Evolutionary conservation across 2,113 vertebrate species (phyloP).

Genomic region (Edolisoma coerulescens): DNA sequence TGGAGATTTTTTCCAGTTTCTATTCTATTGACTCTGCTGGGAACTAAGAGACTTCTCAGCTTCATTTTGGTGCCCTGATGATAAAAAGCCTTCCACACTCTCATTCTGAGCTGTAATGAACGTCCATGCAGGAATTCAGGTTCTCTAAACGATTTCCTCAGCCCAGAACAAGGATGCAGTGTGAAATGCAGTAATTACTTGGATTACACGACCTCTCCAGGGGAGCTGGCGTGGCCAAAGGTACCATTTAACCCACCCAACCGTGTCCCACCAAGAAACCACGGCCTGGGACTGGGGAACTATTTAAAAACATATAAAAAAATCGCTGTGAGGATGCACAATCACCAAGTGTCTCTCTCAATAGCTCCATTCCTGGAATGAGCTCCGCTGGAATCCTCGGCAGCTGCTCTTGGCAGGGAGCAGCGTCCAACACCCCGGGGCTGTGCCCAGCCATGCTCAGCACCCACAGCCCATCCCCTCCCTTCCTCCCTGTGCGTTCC

Average conservation of each 20-base stretch:
- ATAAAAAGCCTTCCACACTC: neutral
- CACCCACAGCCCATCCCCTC: neutral
- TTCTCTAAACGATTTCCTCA: neutral
- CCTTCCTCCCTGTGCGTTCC: neutral
- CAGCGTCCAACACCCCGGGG: neutral
- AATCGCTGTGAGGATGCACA: neutral
- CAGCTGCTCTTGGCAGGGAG: neutral
- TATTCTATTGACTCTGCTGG: neutral
- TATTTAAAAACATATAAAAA: neutral
- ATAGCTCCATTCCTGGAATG: neutral
- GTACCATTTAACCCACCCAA: neutral
- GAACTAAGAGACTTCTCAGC: neutral
- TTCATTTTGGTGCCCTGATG: neutral
- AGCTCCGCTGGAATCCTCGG: neutral
- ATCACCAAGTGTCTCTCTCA: neutral
- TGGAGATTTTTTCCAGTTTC: neutral
- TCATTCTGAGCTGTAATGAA: neutral
- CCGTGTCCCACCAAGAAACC: neutral
- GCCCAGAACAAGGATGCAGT: neutral
- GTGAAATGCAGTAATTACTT: slow-evolving; percentile 34
- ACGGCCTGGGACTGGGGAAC: neutral
- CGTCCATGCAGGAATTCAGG: neutral
- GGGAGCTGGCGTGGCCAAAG: neutral
- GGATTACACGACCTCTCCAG: neutral
- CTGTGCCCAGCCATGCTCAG: neutral